Evolutionary conservation across 1,140 invertebrate genomes (phyloP), one percentile per base, ranked within the genome.

Genomic region (Leptinotarsa lineolata): DNA sequence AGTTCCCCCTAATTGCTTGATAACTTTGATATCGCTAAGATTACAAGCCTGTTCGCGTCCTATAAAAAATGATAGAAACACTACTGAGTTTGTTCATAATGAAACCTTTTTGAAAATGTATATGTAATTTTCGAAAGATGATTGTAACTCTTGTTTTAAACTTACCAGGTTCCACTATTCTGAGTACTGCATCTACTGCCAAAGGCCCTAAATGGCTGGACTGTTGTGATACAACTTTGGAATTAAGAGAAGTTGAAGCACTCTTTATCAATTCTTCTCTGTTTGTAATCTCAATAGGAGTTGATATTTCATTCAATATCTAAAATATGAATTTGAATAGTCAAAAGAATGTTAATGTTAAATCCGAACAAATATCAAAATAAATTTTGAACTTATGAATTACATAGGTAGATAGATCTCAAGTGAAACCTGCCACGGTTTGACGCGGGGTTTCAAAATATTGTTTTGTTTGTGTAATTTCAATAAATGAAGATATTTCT

Each of bases 191-290:
- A 85, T 99, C 92, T 0, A 99, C 98, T 77, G 98, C 97, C 80
- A 99, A 92, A 21, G 98, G 97, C 21, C 97, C 96, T 73, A 99
- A 86, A 60, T 96, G 88, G 82, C 92, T 94, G 4, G 97, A 97
- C 84, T 99, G 96, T 87, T 99, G 97, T 1, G 96, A 99, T 0
- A 99, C 98, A 67, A 99, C 97, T 89, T 99, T 99, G 0, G 98
- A 99, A 85, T 99, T 99, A 2, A 99, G 87, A 11, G 97, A 96
- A 24, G 98, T 99, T 11, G 96, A 95, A 45, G 98, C 98, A 85
- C 94, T 96, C 86, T 98, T 96, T 46, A 97, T 86, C 2, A 99
- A 86, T 65, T 92, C 93, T 79, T 95, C 92, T 82, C 93, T 92
- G 85, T 99, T 97, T 48, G 86, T 87, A 15, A 99, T 85, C 81